phyloP scores from a whole-genome alignment of 2,797 vertebrate genomes.

The Molossus alvarezi region DNA sequence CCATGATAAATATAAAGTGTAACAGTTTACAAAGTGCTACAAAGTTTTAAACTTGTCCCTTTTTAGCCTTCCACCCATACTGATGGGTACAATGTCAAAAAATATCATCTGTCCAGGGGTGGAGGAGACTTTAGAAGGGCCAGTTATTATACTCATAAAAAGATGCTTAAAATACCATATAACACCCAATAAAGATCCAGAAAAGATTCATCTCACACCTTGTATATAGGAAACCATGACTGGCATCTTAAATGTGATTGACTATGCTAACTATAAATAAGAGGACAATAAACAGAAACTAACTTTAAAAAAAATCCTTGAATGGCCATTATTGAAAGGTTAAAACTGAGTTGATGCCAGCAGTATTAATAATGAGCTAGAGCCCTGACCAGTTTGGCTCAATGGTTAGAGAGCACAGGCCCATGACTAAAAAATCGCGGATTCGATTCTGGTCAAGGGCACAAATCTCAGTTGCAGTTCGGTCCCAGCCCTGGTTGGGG shows the following conservation, averaged over 20 bases:
- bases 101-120: neutral
- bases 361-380: neutral
- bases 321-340: neutral
- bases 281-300: neutral
- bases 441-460: no score
- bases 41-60: neutral
- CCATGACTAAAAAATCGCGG: no score
- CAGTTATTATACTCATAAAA: neutral
- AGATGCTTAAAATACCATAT: neutral
- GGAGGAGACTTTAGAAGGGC: neutral
- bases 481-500: no score
- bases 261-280: neutral
- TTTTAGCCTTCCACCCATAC: neutral
- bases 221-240: neutral
- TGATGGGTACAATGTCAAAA: neutral
- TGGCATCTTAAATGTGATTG: neutral
- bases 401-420: no score
- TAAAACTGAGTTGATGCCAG: neutral
- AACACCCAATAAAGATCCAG: neutral
- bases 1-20: neutral
- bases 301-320: neutral
- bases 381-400: no score
- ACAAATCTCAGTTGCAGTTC: no score
- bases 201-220: neutral
- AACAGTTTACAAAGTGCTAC: slow-evolving; percentile 31